Evolutionary conservation across 2,797 vertebrate species (phyloP).

Genomic region (Rachycentron canadum): DNA sequence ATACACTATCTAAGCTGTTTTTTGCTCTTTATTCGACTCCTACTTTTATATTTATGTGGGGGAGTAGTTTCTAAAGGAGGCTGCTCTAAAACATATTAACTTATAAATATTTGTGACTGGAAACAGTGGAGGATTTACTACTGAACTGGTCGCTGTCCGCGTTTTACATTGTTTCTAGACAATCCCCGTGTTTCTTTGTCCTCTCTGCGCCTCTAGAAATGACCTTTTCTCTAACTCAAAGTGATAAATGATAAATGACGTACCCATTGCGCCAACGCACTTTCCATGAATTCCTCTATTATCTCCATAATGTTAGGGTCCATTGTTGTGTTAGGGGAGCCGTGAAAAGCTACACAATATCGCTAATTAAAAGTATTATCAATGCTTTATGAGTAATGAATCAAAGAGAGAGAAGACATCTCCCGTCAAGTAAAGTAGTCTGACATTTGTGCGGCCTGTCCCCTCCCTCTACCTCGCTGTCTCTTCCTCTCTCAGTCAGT

Average conservation of each 20-base stretch:
- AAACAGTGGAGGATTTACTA: conserved; percentile 19
- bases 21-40: conserved; percentile 14
- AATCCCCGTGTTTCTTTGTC: conserved; percentile 11
- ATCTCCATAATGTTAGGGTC: conserved; percentile 83
- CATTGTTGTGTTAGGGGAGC: conserved; percentile 75
- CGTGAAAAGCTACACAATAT: conserved; percentile 35
- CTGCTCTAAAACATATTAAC: background rate
- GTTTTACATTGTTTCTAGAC: conserved; percentile 13
- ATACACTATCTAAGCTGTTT: background rate
- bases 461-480: conserved; percentile 62
- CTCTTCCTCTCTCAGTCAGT: conserved; percentile 75
- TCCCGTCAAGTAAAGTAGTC: conserved; percentile 62
- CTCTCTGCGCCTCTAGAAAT: conserved; percentile 39
- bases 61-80: background rate
- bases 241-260: conserved; percentile 74
- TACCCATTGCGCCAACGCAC: conserved; percentile 88
- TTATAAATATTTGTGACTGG: conserved; percentile 12
- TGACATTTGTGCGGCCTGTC: conserved; percentile 74
- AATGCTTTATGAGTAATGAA: conserved; percentile 34
- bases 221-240: conserved; percentile 54
- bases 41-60: background rate
- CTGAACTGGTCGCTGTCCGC: background rate
- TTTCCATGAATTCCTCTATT: conserved; percentile 87
- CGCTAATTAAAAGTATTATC: conserved; percentile 64
- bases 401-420: conserved; percentile 68